Evolutionary conservation across 2,113 vertebrate species (phyloP).

Genomic region (Ammodramus savannarum): DNA sequence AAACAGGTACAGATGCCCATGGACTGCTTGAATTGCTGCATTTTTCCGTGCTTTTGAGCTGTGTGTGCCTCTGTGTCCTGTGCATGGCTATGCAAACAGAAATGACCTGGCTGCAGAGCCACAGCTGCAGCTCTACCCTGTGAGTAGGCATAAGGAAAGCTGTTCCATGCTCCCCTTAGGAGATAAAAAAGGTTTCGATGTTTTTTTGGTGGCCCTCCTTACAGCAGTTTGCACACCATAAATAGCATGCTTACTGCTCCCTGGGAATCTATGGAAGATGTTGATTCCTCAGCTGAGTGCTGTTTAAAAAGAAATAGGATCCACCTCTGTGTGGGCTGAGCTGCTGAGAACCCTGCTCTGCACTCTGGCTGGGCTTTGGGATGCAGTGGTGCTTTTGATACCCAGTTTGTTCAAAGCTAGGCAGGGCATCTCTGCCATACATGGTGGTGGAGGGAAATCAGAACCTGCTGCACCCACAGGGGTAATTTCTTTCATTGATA

Average conservation of each 20-base stretch:
- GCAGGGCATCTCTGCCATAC: background rate
- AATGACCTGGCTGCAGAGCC: background rate
- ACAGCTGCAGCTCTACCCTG: background rate
- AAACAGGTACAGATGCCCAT: background rate
- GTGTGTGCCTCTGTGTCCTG: background rate
- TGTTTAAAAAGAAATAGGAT: background rate
- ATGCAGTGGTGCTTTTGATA: background rate
- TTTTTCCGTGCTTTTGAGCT: background rate
- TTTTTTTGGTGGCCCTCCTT: background rate
- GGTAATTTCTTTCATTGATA: background rate
- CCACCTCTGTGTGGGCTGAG: background rate
- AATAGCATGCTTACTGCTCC: background rate
- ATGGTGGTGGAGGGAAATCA: background rate
- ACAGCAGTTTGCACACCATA: background rate
- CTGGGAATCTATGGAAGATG: background rate
- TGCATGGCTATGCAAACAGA: rapidly evolving
- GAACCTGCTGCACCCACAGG: background rate
- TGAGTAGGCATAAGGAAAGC: background rate
- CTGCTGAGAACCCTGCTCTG: background rate
- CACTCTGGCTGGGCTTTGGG: background rate
- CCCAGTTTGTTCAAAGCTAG: background rate
- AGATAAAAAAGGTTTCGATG: background rate
- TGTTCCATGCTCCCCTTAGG: background rate
- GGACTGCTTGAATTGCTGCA: rapidly evolving
- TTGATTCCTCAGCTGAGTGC: background rate